Percentiles rank a stretch among this genome's conserved stretches.
Conservation (phyloP, 2,888 invertebrate genomes). For the Molanna angustata region DNA sequence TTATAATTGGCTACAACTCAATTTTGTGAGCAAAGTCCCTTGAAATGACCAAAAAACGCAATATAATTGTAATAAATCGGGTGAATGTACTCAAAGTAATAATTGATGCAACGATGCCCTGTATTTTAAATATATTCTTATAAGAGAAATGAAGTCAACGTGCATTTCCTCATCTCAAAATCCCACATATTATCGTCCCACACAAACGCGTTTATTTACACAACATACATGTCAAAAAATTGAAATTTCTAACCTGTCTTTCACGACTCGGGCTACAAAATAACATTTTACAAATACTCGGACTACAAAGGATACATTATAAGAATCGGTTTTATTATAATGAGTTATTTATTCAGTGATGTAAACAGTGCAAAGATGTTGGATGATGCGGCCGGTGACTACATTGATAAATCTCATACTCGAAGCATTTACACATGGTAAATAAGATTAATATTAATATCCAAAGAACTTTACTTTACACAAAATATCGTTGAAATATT, state of each 20-base stretch:
- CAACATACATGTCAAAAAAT: not conserved
- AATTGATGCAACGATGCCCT: too few species aligned
- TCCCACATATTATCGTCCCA: constrained; percentile 24
- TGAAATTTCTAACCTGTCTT: too few species aligned
- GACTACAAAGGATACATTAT: too few species aligned
- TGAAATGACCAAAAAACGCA: too few species aligned
- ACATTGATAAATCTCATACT: constrained; percentile 19
- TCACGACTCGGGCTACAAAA: too few species aligned
- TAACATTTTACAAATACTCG: too few species aligned
- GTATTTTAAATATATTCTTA: not conserved
- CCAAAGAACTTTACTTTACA: constrained; percentile 4
- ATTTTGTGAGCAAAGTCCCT: too few species aligned
- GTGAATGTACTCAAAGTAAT: too few species aligned
- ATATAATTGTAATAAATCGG: too few species aligned
- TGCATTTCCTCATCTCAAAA: constrained; percentile 23
- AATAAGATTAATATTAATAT: constrained; percentile 7
- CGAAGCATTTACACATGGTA: constrained; percentile 27
- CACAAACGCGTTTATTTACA: constrained; percentile 22
- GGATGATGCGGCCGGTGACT: constrained; percentile 18
- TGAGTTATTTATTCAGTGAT: constrained; percentile 13
- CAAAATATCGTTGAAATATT: not conserved
- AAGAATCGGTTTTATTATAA: not conserved
- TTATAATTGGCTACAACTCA: too few species aligned
- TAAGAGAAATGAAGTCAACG: constrained; percentile 14
- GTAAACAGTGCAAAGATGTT: constrained; percentile 21